Evolutionary conservation across 2,888 invertebrate genomes (phyloP).

Genomic region (Catocala sponsa): DNA sequence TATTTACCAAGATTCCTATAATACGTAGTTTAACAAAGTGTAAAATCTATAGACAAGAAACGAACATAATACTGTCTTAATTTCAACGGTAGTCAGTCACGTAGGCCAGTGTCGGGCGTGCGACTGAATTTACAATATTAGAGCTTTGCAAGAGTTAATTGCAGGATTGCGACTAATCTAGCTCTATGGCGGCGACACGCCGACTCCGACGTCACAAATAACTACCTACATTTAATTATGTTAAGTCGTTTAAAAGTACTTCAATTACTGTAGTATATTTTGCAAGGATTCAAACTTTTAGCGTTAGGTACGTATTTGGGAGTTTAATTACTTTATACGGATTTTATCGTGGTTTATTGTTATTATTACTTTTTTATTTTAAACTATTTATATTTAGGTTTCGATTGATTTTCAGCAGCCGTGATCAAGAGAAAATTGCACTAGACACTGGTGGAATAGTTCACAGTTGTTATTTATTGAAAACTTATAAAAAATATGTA

Average conservation of each 20-base stretch:
- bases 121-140: conserved; percentile 52
- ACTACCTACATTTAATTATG: conserved; percentile 52
- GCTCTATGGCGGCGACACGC: conserved; percentile 24
- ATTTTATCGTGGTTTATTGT: too few species aligned
- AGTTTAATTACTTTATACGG: too few species aligned
- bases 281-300: conserved; percentile 13
- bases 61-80: conserved; percentile 36
- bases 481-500: too few species aligned
- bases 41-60: conserved; percentile 27
- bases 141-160: conserved; percentile 59
- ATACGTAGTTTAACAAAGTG: not conserved
- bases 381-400: too few species aligned
- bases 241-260: conserved; percentile 43
- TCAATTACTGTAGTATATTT: conserved; percentile 16
- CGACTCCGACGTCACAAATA: conserved; percentile 26
- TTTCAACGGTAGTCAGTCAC: conserved; percentile 52
- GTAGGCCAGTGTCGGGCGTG: conserved; percentile 38
- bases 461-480: too few species aligned
- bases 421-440: too few species aligned
- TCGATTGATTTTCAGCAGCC: too few species aligned
- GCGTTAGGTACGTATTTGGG: not conserved
- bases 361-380: too few species aligned
- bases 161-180: conserved; percentile 56
- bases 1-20: too few species aligned
- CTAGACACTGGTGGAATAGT: too few species aligned